phyloP scores from a whole-genome alignment of 1,140 invertebrate genomes.

The Nephotettix cincticeps region DNA sequence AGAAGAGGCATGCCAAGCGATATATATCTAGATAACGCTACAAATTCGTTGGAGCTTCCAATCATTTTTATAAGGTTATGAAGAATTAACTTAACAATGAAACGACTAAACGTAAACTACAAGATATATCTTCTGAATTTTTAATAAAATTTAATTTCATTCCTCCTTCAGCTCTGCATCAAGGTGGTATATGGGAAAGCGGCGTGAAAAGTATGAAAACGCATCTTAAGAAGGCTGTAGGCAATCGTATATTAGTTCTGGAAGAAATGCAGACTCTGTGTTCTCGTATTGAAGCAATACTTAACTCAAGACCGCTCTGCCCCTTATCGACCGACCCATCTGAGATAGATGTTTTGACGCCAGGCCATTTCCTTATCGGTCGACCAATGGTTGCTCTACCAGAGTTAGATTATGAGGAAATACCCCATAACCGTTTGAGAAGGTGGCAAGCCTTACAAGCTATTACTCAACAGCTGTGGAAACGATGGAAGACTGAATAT shows the following conservation, averaged over 20 bases:
- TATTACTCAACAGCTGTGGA: conserved; percentile 42
- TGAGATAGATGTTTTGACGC: conserved; percentile 35
- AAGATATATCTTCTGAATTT: neutral
- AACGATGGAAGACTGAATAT: conserved; percentile 46
- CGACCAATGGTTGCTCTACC: conserved; percentile 31
- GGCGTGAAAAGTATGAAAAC: conserved; percentile 39
- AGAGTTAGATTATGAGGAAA: conserved; percentile 29
- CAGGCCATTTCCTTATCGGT: conserved; percentile 42
- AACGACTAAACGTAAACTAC: neutral
- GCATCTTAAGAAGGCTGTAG: conserved; percentile 33
- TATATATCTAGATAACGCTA: conserved; percentile 14
- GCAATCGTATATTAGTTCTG: conserved; percentile 35
- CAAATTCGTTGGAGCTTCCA: conserved; percentile 4
- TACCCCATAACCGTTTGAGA: conserved; percentile 32
- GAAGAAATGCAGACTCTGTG: conserved; percentile 44
- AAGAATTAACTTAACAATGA: neutral
- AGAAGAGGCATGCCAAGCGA: conserved; percentile 39
- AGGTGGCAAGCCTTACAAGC: conserved; percentile 37
- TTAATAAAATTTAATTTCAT: conserved; percentile 47
- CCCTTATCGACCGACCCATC: conserved; percentile 30
- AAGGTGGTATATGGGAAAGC: conserved; percentile 48
- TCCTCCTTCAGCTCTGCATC: conserved; percentile 44
- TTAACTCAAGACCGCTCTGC: conserved; percentile 40
- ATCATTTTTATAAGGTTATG: neutral
- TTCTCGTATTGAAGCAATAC: conserved; percentile 30